Percentiles rank a stretch among this genome's conserved stretches.
phyloP scores from a whole-genome alignment of 1,140 invertebrate genomes.

The Trichonephila inaurata region DNA sequence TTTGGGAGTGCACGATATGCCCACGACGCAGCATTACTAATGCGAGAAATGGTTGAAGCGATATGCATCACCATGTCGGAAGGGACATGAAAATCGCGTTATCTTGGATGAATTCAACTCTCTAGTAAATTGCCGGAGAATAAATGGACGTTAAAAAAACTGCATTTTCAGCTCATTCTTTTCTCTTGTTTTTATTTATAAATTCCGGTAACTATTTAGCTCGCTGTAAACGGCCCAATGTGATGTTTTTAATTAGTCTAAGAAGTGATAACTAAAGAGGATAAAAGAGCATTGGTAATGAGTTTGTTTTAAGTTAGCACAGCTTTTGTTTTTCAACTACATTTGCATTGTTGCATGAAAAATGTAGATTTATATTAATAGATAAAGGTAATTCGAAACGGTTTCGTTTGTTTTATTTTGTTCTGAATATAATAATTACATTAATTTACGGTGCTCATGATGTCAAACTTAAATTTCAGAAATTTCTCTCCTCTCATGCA shows the following conservation, averaged over 20 bases:
- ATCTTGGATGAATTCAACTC: background rate
- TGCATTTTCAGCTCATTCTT: no score
- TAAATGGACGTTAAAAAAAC: background rate
- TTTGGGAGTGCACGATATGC: background rate
- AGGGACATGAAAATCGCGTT: slow-evolving; percentile 20
- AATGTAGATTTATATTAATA: no score
- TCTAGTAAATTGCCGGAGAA: background rate
- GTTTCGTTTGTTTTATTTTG: no score
- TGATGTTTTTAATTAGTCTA: background rate
- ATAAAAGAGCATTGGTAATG: no score
- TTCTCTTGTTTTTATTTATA: background rate
- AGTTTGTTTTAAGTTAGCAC: no score
- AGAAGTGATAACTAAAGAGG: background rate
- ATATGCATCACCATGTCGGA: background rate
- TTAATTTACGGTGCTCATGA: no score
- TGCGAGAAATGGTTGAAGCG: background rate
- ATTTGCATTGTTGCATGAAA: no score
- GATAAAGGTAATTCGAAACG: no score
- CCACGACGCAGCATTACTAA: background rate
- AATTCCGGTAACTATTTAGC: background rate
- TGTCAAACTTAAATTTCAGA: no score
- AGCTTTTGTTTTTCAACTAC: no score
- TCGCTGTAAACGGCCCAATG: background rate
- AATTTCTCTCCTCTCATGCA: no score
- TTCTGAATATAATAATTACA: no score